Percentiles rank a stretch among this genome's conserved stretches.
These are phyloP conservation scores for Sycophila texana DNA, from an alignment of 2,888 invertebrate species.

Conservation along the genomic window DNA sequence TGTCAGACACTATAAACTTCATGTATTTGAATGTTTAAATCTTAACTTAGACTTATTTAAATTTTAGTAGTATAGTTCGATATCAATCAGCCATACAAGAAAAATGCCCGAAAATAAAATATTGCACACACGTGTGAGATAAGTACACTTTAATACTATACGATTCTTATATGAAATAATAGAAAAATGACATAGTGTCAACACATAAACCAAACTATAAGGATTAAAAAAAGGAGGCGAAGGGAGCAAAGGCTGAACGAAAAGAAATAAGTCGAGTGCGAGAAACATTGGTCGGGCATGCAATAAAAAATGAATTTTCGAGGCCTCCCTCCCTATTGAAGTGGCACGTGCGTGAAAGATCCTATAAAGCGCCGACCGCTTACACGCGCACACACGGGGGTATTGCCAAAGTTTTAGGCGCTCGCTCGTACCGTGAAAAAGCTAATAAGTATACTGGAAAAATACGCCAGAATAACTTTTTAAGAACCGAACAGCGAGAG, in stretches of 20 bases:
- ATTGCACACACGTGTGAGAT: too few species aligned
- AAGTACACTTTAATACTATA: too few species aligned
- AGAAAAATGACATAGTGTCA: background rate
- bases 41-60: too few species aligned
- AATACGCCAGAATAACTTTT: constrained; percentile 71
- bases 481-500: constrained; percentile 65
- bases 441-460: constrained; percentile 74
- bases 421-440: constrained; percentile 60
- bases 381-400: constrained; percentile 49
- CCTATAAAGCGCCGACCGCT: constrained; percentile 31
- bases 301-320: constrained; percentile 53
- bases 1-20: too few species aligned
- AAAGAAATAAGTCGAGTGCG: constrained; percentile 30
- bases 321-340: constrained; percentile 30
- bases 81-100: too few species aligned
- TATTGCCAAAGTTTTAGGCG: constrained; percentile 66
- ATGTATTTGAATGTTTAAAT: too few species aligned
- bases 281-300: constrained; percentile 15
- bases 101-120: too few species aligned
- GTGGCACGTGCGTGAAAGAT: constrained; percentile 51
- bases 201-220: background rate
- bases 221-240: background rate
- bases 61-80: too few species aligned
- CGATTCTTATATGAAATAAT: background rate
- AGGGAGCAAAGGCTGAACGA: background rate